phyloP scores from a whole-genome alignment of 2,113 vertebrate species.

The Bubalus kerabau region DNA sequence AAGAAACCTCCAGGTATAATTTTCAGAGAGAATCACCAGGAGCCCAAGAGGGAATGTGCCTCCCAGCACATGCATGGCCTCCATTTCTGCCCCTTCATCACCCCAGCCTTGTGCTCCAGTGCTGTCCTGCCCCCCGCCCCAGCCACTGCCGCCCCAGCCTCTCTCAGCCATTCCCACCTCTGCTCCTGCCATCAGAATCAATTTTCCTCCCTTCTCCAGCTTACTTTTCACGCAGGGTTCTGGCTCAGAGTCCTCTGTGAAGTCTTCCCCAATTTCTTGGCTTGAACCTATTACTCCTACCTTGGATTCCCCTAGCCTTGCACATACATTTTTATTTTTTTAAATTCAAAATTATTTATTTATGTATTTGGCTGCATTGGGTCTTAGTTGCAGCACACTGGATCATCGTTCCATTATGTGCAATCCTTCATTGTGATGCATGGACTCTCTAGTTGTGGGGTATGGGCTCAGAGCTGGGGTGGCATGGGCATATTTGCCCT shows the following conservation, averaged over 20 bases:
- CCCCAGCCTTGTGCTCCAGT: rapidly evolving
- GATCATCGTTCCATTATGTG: rapidly evolving
- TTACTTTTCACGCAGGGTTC: rapidly evolving
- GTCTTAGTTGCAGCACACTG: background rate
- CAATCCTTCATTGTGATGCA: background rate
- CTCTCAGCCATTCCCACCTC: background rate
- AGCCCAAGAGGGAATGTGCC: rapidly evolving
- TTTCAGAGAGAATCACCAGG: rapidly evolving
- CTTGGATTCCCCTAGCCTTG: background rate
- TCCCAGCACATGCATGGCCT: rapidly evolving
- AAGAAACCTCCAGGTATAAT: rapidly evolving
- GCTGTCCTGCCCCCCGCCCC: rapidly evolving
- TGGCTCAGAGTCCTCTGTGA: background rate
- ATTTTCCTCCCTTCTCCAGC: background rate
- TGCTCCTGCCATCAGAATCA: rapidly evolving
- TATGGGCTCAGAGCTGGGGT: background rate
- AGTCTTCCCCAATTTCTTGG: background rate
- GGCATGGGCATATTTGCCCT: background rate
- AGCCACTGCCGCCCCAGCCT: rapidly evolving
- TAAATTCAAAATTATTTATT: background rate
- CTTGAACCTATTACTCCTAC: rapidly evolving
- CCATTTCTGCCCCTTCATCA: rapidly evolving
- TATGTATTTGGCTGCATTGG: background rate
- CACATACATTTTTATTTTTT: background rate
- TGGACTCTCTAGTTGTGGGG: background rate